Evolutionary conservation across 2,113 vertebrate species (phyloP).

Genomic region (Pavo muticus): DNA sequence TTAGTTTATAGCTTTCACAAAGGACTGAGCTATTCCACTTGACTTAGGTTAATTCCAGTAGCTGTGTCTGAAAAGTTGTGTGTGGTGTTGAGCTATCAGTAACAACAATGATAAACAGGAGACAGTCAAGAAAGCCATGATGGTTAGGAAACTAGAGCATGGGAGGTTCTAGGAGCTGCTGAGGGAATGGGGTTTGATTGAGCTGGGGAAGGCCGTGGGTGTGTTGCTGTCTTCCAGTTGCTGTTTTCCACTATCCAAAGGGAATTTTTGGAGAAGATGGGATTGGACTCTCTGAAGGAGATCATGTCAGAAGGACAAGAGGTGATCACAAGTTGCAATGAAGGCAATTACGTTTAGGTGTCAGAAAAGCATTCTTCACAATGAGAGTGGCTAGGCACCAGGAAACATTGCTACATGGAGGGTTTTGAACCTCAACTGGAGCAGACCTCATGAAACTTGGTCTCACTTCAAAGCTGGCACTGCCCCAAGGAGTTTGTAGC

Average conservation of each 20-base stretch:
- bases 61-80: neutral
- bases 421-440: rapidly evolving
- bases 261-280: neutral
- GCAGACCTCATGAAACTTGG: neutral
- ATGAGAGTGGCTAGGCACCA: neutral
- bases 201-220: neutral
- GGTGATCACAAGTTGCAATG: rapidly evolving
- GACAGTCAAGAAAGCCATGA: neutral
- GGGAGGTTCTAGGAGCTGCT: neutral
- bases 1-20: neutral
- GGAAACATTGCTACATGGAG: neutral
- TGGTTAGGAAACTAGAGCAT: neutral
- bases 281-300: neutral
- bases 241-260: neutral
- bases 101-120: neutral
- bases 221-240: neutral
- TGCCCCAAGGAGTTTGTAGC: neutral
- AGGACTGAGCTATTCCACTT: neutral
- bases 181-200: neutral
- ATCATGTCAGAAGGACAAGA: neutral
- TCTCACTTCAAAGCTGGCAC: neutral
- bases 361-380: neutral
- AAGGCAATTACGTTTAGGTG: neutral
- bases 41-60: neutral
- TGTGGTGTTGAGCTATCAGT: neutral